Evolutionary conservation across 2,888 invertebrate genomes (phyloP).

Genomic region (Megalurothrips usitatus): DNA sequence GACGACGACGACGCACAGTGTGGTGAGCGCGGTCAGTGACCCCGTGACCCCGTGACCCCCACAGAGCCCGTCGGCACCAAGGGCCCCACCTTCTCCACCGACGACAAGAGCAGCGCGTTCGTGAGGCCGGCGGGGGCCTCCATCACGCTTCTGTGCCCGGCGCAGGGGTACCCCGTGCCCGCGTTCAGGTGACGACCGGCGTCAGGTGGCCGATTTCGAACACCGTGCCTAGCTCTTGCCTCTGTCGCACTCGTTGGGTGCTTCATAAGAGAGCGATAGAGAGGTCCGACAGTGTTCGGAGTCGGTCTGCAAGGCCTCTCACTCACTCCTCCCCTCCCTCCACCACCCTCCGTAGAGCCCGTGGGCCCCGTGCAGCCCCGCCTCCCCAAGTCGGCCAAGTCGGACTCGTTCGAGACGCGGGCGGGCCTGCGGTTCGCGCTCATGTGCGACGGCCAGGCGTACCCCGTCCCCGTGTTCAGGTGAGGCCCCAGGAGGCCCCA

Average conservation of each 20-base stretch:
- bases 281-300: too few species aligned
- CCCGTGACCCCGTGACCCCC: slow-evolving; percentile 33
- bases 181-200: slow-evolving; percentile 43
- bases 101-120: slow-evolving; percentile 58
- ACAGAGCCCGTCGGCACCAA: slow-evolving; percentile 61
- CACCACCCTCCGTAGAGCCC: slow-evolving; percentile 35
- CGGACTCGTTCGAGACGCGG: slow-evolving; percentile 36
- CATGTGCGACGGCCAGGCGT: slow-evolving; percentile 45
- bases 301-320: too few species aligned
- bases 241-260: too few species aligned
- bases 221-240: too few species aligned
- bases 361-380: slow-evolving; percentile 38
- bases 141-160: slow-evolving; percentile 50
- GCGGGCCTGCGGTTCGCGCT: slow-evolving; percentile 39
- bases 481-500: too few species aligned
- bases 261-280: too few species aligned
- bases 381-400: slow-evolving; percentile 39
- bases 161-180: slow-evolving; percentile 46
- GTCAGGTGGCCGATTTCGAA: neutral
- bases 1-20: slow-evolving; percentile 30
- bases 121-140: slow-evolving; percentile 52
- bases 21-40: slow-evolving; percentile 30
- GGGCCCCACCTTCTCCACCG: slow-evolving; percentile 61
- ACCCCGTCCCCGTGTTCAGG: slow-evolving; percentile 45
- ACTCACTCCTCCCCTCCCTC: neutral